phyloP scores from a whole-genome alignment of 2,888 invertebrate species.

The Microctonus brassicae region DNA sequence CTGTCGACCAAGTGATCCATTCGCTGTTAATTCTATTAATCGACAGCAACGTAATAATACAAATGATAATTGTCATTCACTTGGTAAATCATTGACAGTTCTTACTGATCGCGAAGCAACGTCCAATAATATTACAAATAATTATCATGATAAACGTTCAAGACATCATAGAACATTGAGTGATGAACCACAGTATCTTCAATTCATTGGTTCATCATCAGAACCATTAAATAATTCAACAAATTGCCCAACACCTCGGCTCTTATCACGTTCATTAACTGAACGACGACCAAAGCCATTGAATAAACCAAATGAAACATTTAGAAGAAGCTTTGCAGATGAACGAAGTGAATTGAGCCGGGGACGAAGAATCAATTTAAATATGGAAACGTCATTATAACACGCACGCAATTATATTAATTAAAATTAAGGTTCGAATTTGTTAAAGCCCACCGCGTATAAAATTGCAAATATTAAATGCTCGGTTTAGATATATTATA shows the following conservation, averaged over 20 bases:
- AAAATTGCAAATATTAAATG: neutral
- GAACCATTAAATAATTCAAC: neutral
- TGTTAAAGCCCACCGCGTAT: no score
- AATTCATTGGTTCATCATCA: constrained; percentile 20
- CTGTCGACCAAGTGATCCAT: constrained; percentile 75
- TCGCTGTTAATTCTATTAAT: constrained; percentile 72
- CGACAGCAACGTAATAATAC: constrained; percentile 72
- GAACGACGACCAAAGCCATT: constrained; percentile 59
- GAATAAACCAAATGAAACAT: constrained; percentile 65
- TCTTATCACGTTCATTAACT: constrained; percentile 75
- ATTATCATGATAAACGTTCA: constrained; percentile 11
- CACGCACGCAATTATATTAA: constrained; percentile 26
- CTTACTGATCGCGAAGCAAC: constrained; percentile 23
- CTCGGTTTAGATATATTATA: neutral
- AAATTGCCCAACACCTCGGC: neutral
- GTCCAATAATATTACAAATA: constrained; percentile 8
- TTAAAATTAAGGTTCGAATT: neutral
- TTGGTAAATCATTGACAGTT: constrained; percentile 74
- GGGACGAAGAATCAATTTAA: constrained; percentile 60
- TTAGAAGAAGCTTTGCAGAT: constrained; percentile 61
- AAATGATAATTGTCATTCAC: constrained; percentile 76
- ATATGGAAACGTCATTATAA: constrained; percentile 71
- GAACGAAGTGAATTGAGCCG: constrained; percentile 43
- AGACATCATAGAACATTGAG: constrained; percentile 50
- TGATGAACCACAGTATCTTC: constrained; percentile 44